Evolutionary conservation across 2,888 invertebrate genomes (phyloP).

Genomic region (Lissonota sp.): DNA sequence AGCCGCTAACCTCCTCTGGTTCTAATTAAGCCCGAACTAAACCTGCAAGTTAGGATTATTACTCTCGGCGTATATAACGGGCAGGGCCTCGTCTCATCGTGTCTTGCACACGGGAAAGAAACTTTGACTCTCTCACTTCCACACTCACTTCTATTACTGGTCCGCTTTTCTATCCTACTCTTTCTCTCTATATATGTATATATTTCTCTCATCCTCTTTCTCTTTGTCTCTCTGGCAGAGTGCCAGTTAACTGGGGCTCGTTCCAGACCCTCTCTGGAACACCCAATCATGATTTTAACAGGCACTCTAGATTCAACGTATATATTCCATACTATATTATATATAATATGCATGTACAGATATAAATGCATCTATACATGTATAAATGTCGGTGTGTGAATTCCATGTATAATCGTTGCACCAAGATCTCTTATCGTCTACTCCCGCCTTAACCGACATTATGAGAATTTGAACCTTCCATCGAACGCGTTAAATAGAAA

Average conservation of each 20-base stretch:
- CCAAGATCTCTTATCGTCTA: constrained; percentile 54
- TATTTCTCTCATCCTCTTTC: constrained; percentile 27
- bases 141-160: constrained; percentile 14
- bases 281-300: constrained; percentile 65
- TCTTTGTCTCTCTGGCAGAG: constrained; percentile 53
- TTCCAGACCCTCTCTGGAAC: constrained; percentile 59
- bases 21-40: constrained; percentile 81
- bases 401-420: constrained; percentile 24
- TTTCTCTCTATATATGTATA: not conserved
- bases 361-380: not conserved
- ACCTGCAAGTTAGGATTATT: constrained; percentile 82
- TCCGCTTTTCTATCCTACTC: not conserved
- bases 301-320: constrained; percentile 60
- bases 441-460: constrained; percentile 51
- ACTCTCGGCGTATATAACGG: constrained; percentile 69
- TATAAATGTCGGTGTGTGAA: not conserved
- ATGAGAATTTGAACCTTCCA: constrained; percentile 64
- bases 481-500: constrained; percentile 62
- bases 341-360: too few species aligned
- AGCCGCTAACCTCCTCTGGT: constrained; percentile 76
- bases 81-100: constrained; percentile 40
- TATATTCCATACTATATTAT: constrained; percentile 16
- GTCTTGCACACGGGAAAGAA: constrained; percentile 52
- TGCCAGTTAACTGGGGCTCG: constrained; percentile 60
- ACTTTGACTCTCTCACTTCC: constrained; percentile 49